Percentiles rank a stretch among this genome's conserved stretches.
Evolutionary conservation across 2,113 vertebrate genomes (phyloP).

Genomic region (Ictidomys tridecemlineatus): DNA sequence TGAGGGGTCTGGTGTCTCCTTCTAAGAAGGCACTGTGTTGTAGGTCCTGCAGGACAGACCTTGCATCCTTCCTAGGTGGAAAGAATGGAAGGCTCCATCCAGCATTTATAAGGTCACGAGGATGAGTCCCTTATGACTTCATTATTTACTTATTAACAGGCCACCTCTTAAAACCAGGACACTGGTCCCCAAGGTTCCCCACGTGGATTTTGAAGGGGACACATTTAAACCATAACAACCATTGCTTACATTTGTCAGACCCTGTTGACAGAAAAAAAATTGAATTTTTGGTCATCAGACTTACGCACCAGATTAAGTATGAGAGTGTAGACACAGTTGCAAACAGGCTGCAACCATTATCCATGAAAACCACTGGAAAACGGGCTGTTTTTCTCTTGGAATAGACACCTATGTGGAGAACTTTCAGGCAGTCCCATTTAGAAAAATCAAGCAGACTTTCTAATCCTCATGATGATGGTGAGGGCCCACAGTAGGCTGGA

Average conservation of each 20-base stretch:
- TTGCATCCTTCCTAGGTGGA: neutral
- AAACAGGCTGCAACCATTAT: neutral
- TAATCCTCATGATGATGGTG: neutral
- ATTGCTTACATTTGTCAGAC: neutral
- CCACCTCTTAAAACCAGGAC: neutral
- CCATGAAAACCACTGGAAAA: neutral
- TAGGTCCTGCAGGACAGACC: neutral
- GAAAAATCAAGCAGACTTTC: neutral
- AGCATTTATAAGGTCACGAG: neutral
- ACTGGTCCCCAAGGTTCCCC: neutral
- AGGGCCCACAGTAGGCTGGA: neutral
- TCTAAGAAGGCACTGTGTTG: neutral
- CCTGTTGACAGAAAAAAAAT: neutral
- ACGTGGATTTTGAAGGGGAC: neutral
- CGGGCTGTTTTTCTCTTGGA: neutral
- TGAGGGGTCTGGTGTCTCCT: neutral
- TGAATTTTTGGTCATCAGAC: neutral
- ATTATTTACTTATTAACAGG: neutral
- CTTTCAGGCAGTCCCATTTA: neutral
- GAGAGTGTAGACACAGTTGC: neutral
- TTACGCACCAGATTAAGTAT: neutral
- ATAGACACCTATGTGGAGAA: neutral
- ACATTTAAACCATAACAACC: neutral
- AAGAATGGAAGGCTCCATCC: neutral
- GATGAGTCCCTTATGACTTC: fast-evolving